These are phyloP conservation scores for Phasianus colchicus DNA, from an alignment of 2,113 vertebrate genomes.

Conservation along the genomic window DNA sequence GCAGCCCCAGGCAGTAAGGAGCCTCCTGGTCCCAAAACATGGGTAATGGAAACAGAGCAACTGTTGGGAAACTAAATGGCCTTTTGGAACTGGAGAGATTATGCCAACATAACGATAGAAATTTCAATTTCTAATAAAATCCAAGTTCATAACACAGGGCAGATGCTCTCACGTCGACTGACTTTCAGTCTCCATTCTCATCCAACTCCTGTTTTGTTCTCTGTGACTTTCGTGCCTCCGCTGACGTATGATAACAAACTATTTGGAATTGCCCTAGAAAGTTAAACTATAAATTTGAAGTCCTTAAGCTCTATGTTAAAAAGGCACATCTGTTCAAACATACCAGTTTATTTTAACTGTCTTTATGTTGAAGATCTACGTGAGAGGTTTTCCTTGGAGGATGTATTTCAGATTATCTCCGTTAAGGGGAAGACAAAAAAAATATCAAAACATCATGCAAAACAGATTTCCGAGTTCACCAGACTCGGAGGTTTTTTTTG, in stretches of 20 bases:
- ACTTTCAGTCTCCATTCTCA: background rate
- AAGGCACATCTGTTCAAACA: background rate
- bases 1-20: background rate
- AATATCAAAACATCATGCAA: background rate
- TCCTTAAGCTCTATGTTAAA: background rate
- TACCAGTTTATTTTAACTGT: background rate
- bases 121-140: constrained; percentile 9
- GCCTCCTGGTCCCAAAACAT: accelerated
- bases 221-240: constrained; percentile 1
- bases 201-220: constrained; percentile 39
- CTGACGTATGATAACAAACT: background rate
- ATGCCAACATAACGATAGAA: background rate
- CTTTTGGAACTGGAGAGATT: background rate
- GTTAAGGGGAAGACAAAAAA: background rate
- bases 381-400: background rate
- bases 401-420: background rate
- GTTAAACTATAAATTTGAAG: background rate
- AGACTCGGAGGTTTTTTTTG: background rate
- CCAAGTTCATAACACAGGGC: background rate
- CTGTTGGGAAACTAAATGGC: background rate
- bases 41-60: background rate
- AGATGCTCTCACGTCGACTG: background rate
- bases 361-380: constrained; percentile 6
- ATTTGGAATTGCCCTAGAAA: constrained; percentile 11
- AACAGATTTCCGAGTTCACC: background rate